These are phyloP conservation scores for Agrypnus murinus DNA, from an alignment of 2,888 invertebrate species.

Conservation along the genomic window DNA sequence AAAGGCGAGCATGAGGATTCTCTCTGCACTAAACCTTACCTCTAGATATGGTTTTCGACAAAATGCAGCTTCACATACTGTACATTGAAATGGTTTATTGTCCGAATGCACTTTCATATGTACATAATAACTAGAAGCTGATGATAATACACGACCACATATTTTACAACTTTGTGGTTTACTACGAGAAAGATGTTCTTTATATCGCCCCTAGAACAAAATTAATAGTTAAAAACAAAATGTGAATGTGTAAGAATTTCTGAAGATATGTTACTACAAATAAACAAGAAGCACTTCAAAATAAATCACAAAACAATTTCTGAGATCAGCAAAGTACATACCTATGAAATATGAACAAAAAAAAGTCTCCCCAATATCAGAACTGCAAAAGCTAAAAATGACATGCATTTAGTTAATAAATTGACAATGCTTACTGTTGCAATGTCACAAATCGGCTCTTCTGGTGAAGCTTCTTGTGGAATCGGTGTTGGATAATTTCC, in stretches of 20 bases:
- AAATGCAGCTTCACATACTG: slow-evolving; percentile 85
- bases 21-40: too few species aligned
- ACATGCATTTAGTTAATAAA: slow-evolving; percentile 30
- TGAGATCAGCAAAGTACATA: slow-evolving; percentile 8
- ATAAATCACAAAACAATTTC: too few species aligned
- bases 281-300: too few species aligned
- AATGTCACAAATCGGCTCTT: slow-evolving; percentile 19
- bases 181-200: slow-evolving; percentile 20
- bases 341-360: slow-evolving; percentile 19
- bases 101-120: slow-evolving; percentile 89
- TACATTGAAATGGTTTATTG: slow-evolving; percentile 86
- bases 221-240: too few species aligned
- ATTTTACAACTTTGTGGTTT: slow-evolving; percentile 86
- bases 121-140: slow-evolving; percentile 86
- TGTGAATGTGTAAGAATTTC: too few species aligned
- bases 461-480: not conserved
- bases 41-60: slow-evolving; percentile 88
- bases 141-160: slow-evolving; percentile 85
- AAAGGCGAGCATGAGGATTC: too few species aligned
- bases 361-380: not conserved
- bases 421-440: slow-evolving; percentile 23
- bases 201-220: slow-evolving; percentile 1
- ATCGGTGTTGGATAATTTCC: not conserved
- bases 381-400: slow-evolving; percentile 9
- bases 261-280: too few species aligned